Base-by-base conservation (phyloP, 2,797 vertebrate genomes). In the Sphaeramia orbicularis region DNA sequence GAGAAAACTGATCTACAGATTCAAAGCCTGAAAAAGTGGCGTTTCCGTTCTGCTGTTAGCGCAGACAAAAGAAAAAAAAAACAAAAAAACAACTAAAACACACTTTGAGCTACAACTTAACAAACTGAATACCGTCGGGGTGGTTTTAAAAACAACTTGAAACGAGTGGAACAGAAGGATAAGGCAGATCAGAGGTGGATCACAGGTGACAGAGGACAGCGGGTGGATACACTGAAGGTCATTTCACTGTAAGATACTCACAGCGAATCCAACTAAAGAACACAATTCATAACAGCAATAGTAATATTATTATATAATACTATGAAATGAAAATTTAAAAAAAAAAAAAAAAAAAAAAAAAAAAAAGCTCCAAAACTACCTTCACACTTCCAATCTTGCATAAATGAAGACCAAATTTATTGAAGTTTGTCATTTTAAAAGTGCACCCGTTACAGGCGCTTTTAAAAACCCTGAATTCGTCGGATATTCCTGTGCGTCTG, bases 391-490 rank as follows among this genome's bases (percentile, higher is more conserved):
- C 85, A 84, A 84, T 70, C 71, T 88, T 90, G 87, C 82, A 88
- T 81, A 88, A 89, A 78, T 70, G 60, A 89, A 83, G 71, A 86
- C 74, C 80, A 65, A 86, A 78, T 76, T 18, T 55, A 82, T 42
- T 74, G 58, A 85, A 80, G 58, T 74, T 74, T 61, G 52, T 74
- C n/a, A 11, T 61, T 37, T 79, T 84, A 89, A 91, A 90, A 83
- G 73, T 55, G 65, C 30, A 51, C 78, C 47, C 19, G 41, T 15
- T 55, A 73, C 44, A 37, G 60, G 83, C 64, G 69, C 80, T 56
- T 84, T 86, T 88, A 83, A 90, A 91, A 92, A 89, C 85, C 90
- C 90, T 91, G 89, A 92, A 87, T 87, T 80, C 66, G 35, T 86
- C 72, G 54, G 72, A 65, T 72, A 42, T 76, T 78, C 44, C 74